A percentile compares a stretch with the other conserved stretches of the same genome.
phyloP scores from a whole-genome alignment of 2,888 invertebrate genomes.

The Brachynemurus nebulosus region DNA sequence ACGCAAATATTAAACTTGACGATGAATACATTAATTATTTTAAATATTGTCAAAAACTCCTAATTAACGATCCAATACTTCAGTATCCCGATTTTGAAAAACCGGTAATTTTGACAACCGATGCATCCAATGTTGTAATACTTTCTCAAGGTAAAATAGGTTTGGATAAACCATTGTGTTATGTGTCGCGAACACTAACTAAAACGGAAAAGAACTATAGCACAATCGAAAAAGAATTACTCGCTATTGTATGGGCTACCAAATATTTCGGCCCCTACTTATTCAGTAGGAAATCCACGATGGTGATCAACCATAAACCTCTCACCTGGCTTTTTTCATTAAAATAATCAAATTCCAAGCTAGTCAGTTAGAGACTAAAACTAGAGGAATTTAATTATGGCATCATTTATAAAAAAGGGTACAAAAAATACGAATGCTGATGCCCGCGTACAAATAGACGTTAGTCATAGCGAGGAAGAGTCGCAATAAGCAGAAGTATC shows the following conservation, averaged over 20 bases:
- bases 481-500: background rate
- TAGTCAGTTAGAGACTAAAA: slow-evolving; percentile 11
- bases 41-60: background rate
- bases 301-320: slow-evolving; percentile 15
- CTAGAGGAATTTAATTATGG: slow-evolving; percentile 10
- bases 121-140: background rate
- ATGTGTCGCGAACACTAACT: no score
- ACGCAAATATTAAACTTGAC: no score
- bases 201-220: no score
- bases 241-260: no score
- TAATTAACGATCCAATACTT: no score
- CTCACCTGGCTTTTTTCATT: no score
- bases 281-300: slow-evolving; percentile 15
- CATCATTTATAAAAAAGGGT: background rate
- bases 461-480: background rate
- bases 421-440: slow-evolving; percentile 1
- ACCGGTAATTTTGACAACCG: background rate
- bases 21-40: background rate
- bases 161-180: background rate
- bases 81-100: slow-evolving; percentile 1
- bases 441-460: background rate
- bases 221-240: no score
- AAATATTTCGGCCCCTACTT: slow-evolving; percentile 18
- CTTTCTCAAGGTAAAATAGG: background rate
- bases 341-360: no score